phyloP scores from a whole-genome alignment of 2,113 vertebrate genomes.

The Entomyzon cyanotis region DNA sequence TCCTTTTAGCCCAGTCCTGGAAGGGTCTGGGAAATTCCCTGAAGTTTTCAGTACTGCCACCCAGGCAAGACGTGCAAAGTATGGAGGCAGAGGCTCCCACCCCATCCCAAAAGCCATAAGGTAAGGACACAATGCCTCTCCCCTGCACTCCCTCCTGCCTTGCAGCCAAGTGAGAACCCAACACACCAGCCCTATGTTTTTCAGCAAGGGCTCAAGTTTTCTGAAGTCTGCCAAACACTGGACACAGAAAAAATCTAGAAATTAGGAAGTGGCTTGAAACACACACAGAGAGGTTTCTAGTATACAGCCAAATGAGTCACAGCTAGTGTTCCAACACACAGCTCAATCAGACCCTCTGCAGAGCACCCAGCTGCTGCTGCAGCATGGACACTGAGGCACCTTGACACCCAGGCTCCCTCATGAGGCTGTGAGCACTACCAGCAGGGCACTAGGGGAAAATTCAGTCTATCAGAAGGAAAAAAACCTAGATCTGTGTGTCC shows the following conservation, averaged over 20 bases:
- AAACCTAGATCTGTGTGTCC: neutral
- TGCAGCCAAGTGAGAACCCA: neutral
- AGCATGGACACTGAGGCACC: neutral
- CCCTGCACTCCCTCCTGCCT: neutral
- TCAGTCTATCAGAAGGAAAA: neutral
- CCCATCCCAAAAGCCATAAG: neutral
- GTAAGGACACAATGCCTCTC: neutral
- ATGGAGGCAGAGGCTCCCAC: neutral
- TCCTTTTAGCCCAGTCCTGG: neutral
- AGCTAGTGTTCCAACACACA: neutral
- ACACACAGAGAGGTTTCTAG: neutral
- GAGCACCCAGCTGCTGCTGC: accelerated
- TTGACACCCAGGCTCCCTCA: accelerated
- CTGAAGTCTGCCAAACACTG: neutral
- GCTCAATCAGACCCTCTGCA: neutral
- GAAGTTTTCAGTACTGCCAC: neutral
- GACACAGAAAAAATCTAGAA: neutral
- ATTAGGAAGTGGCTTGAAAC: neutral
- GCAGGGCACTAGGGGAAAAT: neutral
- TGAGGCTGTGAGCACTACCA: neutral
- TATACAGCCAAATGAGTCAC: neutral
- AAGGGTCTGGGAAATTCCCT: neutral
- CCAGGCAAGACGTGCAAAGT: accelerated
- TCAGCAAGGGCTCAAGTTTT: neutral
- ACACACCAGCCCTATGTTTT: neutral